Percentiles rank a stretch among this genome's conserved stretches.
These are phyloP conservation scores for Oreortyx pictus DNA, from an alignment of 2,797 vertebrate genomes.

Conservation along the genomic window DNA sequence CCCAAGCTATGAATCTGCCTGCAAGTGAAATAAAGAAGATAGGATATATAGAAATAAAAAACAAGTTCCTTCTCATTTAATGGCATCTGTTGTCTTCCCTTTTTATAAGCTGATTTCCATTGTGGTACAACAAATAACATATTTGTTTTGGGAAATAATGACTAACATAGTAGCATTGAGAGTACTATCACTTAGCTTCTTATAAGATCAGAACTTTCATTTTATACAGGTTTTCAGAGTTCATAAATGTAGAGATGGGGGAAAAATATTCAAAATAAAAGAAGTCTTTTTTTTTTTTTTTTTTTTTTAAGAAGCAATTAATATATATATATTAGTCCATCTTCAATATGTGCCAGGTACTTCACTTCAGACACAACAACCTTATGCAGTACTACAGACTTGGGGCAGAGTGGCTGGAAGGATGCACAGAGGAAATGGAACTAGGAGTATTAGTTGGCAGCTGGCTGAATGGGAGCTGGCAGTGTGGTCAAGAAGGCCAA, in stretches of 20 bases:
- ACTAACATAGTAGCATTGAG: not conserved
- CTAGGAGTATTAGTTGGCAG: no score
- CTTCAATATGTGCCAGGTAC: no score
- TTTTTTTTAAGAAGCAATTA: not conserved
- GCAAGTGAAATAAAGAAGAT: not conserved
- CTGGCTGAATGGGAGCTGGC: no score
- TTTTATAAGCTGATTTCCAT: not conserved
- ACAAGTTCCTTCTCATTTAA: accelerated
- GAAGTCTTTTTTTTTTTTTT: not conserved
- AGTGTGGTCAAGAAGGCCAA: no score
- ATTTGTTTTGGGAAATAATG: not conserved
- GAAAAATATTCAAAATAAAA: not conserved
- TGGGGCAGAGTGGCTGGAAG: no score
- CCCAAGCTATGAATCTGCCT: not conserved
- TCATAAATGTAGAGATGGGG: not conserved
- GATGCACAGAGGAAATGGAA: no score
- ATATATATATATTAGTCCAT: no score
- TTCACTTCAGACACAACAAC: no score
- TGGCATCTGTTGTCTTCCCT: not conserved
- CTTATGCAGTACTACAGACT: no score
- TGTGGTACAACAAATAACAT: not conserved
- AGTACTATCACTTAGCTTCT: not conserved
- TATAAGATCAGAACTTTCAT: not conserved
- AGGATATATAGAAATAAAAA: not conserved
- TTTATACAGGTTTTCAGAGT: not conserved